Evolutionary conservation across 2,888 invertebrate genomes (phyloP), one percentile per base, ranked within the genome.

Genomic region (Coronaproctus castanopsis): DNA sequence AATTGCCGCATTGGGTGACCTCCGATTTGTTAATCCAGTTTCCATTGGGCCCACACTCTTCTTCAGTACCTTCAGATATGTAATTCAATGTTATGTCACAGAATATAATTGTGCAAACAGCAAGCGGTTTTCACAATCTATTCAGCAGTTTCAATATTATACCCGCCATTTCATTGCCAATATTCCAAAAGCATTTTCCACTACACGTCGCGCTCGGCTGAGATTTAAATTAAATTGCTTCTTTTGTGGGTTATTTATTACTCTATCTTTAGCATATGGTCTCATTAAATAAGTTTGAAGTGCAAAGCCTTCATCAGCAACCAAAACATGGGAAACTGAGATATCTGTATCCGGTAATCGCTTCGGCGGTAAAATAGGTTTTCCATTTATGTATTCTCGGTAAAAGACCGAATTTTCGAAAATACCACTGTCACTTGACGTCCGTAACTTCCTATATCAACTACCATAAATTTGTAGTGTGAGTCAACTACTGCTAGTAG

Each of bases 401-500:
- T 36, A 36, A 36, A 36, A 36, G 14, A 36, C 36, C 14, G 36
- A 14, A 36, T 36, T 36, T 36, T 36, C 36, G 36, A 36, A 36
- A 36, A 36, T 36, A 14, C 36, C 36, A 14, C 58, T 58, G 51
- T 61, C 61, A 24, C 56, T 58, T 61, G 61, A 24, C 54, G 50
- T 2, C 61, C 61, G 24, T 52, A 58, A 53, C 24, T 52, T 23
- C 60, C 62, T 19, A 62, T 55, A 60, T 58, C 60, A n/a, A 60
- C 57, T 36, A 52, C 49, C 20, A 60, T 22, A 23, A 62, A 62
- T 19, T 50, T 48, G 23, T 58, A 60, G n/a, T 58, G 55, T 20
- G 52, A 56, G 58, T 62, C 62, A 18, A 52, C 62, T 3, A 62
- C 57, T 10, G 24, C 62, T 54, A 55, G 60, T 5, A 61, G 49